phyloP scores from a whole-genome alignment of 2,113 vertebrate species.

The Sinocyclocheilus anophthalmus region DNA sequence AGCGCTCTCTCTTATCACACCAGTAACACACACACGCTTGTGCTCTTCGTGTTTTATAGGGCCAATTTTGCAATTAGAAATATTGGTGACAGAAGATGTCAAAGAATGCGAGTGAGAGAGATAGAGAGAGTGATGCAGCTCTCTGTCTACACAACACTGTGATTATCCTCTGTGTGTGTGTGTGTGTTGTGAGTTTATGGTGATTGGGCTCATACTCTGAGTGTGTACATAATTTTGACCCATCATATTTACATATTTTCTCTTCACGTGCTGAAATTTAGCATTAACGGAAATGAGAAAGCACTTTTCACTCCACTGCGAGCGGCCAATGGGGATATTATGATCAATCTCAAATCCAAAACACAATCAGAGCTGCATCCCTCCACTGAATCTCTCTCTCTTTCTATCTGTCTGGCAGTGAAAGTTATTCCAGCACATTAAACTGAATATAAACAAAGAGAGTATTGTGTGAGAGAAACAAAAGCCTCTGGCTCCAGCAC shows the following conservation, averaged over 20 bases:
- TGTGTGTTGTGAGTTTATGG: background rate
- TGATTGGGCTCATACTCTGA: background rate
- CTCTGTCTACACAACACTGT: slow-evolving; percentile 19
- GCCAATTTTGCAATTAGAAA: slow-evolving; percentile 59
- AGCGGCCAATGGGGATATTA: slow-evolving; percentile 25
- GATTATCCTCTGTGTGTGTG: background rate
- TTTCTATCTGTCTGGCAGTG: background rate
- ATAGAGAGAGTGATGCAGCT: slow-evolving; percentile 15
- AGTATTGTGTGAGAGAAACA: slow-evolving; percentile 55
- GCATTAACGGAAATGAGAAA: slow-evolving; percentile 22
- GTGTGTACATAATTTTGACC: slow-evolving; percentile 6
- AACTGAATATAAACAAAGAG: slow-evolving; percentile 59
- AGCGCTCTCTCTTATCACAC: slow-evolving; percentile 20
- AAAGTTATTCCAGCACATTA: slow-evolving; percentile 31
- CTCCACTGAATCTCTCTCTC: background rate
- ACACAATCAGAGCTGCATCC: background rate
- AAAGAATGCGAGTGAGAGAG: background rate
- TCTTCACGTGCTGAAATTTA: background rate
- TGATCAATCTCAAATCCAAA: slow-evolving; percentile 30
- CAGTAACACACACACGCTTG: background rate
- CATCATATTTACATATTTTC: slow-evolving; percentile 32
- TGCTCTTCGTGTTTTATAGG: background rate
- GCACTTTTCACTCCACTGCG: background rate
- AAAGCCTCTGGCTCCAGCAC: slow-evolving; percentile 45
- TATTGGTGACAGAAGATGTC: slow-evolving; percentile 58